Percentiles rank a stretch among this genome's conserved stretches.
Conservation (phyloP, 1,140 invertebrate species). For the Drosophila bocki region DNA sequence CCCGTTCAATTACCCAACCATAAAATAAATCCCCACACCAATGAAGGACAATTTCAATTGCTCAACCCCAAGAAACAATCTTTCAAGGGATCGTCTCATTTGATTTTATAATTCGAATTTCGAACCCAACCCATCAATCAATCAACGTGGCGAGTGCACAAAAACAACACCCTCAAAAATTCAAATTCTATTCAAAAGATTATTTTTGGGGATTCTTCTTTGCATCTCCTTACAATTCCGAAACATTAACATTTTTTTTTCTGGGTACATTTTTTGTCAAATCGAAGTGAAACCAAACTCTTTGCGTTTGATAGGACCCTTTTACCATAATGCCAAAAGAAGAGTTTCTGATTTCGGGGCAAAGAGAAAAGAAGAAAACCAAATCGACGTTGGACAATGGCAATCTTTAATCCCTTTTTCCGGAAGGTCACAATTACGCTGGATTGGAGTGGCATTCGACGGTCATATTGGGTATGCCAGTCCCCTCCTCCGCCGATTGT, state of each 20-base stretch:
- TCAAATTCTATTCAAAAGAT: constrained; percentile 33
- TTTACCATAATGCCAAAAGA: constrained; percentile 30
- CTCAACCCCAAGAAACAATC: constrained; percentile 18
- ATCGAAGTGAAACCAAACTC: constrained; percentile 38
- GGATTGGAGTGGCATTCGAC: constrained; percentile 62
- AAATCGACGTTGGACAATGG: constrained; percentile 39
- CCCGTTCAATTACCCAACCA: constrained; percentile 4
- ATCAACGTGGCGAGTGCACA: constrained; percentile 24
- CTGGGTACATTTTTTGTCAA: constrained; percentile 28
- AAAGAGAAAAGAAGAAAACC: constrained; percentile 8
- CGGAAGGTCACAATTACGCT: constrained; percentile 72
- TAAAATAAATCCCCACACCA: constrained; percentile 19
- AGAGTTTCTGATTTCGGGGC: constrained; percentile 42
- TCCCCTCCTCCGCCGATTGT: constrained; percentile 50
- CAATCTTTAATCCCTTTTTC: constrained; percentile 71
- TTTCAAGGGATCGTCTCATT: constrained; percentile 30
- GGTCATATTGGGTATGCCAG: constrained; percentile 37
- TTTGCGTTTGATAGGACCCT: constrained; percentile 37
- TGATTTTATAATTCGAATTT: constrained; percentile 43
- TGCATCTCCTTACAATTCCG: constrained; percentile 13
- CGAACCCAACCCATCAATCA: constrained; percentile 33
- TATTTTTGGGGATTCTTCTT: constrained; percentile 12
- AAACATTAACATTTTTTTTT: constrained; percentile 45
- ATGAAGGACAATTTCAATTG: constrained; percentile 28
- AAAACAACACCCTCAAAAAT: constrained; percentile 26